Conservation (phyloP, 2,797 vertebrate species). For the Enteromius treurensis region DNA sequence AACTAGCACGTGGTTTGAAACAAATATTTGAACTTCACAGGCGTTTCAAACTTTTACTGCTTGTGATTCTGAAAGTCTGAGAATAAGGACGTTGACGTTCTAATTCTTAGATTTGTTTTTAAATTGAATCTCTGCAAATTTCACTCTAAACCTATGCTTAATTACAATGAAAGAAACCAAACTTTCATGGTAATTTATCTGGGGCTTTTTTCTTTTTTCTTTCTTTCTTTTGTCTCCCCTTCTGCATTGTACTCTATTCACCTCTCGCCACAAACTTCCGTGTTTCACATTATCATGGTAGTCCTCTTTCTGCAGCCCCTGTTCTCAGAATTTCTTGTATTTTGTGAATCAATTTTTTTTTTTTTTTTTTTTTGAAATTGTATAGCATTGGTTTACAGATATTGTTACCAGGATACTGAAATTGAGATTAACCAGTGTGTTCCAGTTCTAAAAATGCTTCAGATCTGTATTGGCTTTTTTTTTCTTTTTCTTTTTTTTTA, state of each 20-base stretch:
- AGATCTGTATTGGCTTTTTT: constrained; percentile 93
- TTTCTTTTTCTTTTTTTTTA: constrained; percentile 63
- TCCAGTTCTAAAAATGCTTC: constrained; percentile 87
- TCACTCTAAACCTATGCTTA: neutral
- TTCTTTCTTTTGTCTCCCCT: neutral
- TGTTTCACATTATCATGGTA: constrained; percentile 20
- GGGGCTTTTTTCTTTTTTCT: constrained; percentile 2
- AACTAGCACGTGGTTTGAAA: neutral
- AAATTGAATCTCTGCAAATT: constrained; percentile 9
- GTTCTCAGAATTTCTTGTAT: constrained; percentile 49
- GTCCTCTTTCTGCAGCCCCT: constrained; percentile 14
- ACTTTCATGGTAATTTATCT: constrained; percentile 10
- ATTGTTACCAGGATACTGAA: constrained; percentile 68
- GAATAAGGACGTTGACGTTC: neutral
- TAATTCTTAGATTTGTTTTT: neutral
- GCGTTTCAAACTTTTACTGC: neutral
- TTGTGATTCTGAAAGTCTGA: neutral
- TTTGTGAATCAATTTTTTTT: constrained; percentile 49
- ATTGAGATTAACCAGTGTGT: constrained; percentile 87
- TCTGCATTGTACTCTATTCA: neutral
- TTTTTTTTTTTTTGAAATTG: constrained; percentile 57
- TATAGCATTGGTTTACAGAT: constrained; percentile 62
- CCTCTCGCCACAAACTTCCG: constrained; percentile 1
- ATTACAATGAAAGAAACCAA: neutral
- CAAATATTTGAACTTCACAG: constrained; percentile 4